Evolutionary conservation across 2,888 invertebrate genomes (phyloP).

Genomic region (Zeuzera pyrina): DNA sequence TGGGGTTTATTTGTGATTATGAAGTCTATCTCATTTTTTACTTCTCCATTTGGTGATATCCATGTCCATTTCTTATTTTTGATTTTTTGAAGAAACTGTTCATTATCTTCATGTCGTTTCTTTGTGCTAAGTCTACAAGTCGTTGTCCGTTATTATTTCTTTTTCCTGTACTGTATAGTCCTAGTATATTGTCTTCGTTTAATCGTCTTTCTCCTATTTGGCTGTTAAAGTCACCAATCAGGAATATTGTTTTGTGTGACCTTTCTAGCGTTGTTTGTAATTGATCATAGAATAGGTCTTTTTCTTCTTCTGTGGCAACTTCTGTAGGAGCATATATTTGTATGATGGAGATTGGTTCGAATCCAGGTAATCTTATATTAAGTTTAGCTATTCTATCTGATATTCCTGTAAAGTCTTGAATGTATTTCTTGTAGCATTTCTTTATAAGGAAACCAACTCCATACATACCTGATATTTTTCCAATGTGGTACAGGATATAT

Average conservation of each 20-base stretch:
- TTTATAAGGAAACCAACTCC: conserved; percentile 1
- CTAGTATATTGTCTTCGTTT: neutral
- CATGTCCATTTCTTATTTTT: neutral
- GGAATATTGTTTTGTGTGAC: neutral
- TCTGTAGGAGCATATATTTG: neutral
- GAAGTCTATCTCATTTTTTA: neutral
- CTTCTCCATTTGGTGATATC: neutral
- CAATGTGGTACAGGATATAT: neutral
- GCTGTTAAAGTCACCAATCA: conserved; percentile 1
- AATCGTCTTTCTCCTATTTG: neutral
- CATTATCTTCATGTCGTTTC: neutral
- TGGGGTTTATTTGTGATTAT: too few relatives aligned
- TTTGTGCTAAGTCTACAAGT: neutral
- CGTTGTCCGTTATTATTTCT: neutral
- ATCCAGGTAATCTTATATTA: neutral
- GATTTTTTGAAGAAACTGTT: conserved; percentile 1
- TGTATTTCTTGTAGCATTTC: neutral
- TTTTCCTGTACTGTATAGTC: neutral
- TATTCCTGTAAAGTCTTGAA: neutral
- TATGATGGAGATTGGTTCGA: neutral
- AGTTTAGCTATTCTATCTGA: neutral
- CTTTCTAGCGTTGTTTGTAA: neutral
- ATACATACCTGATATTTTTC: neutral
- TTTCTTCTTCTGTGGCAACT: neutral
- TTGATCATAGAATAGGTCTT: neutral